Evolutionary conservation across 2,888 invertebrate genomes (phyloP).

Genomic region (Limenitis camilla): DNA sequence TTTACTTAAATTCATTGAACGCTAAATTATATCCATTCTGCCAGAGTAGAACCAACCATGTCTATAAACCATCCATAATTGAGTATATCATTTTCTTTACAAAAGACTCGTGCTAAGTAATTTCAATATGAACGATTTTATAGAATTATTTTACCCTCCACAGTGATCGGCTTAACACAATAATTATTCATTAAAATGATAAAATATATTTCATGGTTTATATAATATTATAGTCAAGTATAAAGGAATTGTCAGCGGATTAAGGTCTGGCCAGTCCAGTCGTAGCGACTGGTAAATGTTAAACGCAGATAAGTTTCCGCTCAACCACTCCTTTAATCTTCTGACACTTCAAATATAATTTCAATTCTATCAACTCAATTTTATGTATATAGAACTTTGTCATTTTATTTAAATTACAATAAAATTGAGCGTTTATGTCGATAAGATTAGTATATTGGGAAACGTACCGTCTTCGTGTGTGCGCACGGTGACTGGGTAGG

Average conservation of each 20-base stretch:
- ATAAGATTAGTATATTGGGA: conserved; percentile 24
- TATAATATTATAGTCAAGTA: conserved; percentile 3
- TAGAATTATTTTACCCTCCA: conserved; percentile 18
- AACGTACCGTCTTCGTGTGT: conserved; percentile 99
- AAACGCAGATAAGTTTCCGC: background rate
- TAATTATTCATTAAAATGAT: conserved; percentile 21
- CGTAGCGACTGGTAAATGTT: background rate
- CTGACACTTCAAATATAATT: conserved; percentile 8
- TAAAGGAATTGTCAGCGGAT: conserved; percentile 16
- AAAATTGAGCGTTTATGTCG: conserved; percentile 13
- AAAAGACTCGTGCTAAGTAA: background rate
- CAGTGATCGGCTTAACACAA: conserved; percentile 19
- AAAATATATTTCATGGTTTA: conserved; percentile 10
- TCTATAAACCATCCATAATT: conserved; percentile 35
- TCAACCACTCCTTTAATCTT: background rate
- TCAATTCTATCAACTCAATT: conserved; percentile 11
- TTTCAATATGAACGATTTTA: conserved; percentile 16
- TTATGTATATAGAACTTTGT: too few relatives aligned
- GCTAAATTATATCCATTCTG: conserved; percentile 35
- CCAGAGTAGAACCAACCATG: conserved; percentile 25
- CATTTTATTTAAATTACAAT: too few relatives aligned
- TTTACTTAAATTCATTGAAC: conserved; percentile 25
- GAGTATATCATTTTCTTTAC: conserved; percentile 2
- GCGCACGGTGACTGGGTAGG: conserved; percentile 92
- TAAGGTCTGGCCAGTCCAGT: background rate